phyloP scores from a whole-genome alignment of 2,888 invertebrate genomes.

The Agrilus mali region DNA sequence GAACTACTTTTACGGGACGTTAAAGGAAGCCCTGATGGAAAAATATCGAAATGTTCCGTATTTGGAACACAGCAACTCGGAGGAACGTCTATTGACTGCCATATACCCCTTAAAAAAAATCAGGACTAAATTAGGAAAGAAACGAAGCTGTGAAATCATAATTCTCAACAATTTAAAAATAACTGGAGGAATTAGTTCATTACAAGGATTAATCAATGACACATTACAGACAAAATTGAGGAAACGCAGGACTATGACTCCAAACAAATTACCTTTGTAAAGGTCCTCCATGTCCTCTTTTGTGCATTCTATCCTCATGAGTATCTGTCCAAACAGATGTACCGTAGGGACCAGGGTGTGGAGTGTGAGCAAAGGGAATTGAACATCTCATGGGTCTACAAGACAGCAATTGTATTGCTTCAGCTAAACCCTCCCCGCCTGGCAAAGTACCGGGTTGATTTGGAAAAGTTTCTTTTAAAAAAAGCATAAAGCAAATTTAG shows the following conservation, averaged over 20 bases:
- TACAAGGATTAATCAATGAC: too few species aligned
- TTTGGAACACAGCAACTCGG: slow-evolving; percentile 30
- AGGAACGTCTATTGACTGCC: slow-evolving; percentile 33
- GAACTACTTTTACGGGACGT: slow-evolving; percentile 47
- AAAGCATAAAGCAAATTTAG: too few species aligned
- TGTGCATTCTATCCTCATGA: slow-evolving; percentile 32
- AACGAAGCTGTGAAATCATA: too few species aligned
- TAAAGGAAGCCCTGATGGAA: slow-evolving; percentile 31
- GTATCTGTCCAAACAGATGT: slow-evolving; percentile 27
- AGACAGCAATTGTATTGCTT: slow-evolving; percentile 52
- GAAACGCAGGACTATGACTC: too few species aligned
- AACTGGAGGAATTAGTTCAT: too few species aligned
- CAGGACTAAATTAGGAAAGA: too few species aligned
- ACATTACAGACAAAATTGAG: too few species aligned
- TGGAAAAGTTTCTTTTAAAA: slow-evolving; percentile 7
- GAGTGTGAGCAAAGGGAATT: slow-evolving; percentile 20
- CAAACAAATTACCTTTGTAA: slow-evolving; percentile 25
- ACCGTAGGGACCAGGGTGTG: slow-evolving; percentile 18
- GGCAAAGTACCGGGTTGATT: slow-evolving; percentile 31
- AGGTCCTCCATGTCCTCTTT: slow-evolving; percentile 28
- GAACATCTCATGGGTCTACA: slow-evolving; percentile 39
- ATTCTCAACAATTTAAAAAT: too few species aligned
- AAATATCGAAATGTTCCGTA: slow-evolving; percentile 33
- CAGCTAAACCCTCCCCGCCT: slow-evolving; percentile 52
- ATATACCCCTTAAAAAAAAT: slow-evolving; percentile 26